A percentile compares a stretch with the other conserved stretches of the same genome.
Conservation (phyloP, 2,113 vertebrate species). For the Silurus glanis region DNA sequence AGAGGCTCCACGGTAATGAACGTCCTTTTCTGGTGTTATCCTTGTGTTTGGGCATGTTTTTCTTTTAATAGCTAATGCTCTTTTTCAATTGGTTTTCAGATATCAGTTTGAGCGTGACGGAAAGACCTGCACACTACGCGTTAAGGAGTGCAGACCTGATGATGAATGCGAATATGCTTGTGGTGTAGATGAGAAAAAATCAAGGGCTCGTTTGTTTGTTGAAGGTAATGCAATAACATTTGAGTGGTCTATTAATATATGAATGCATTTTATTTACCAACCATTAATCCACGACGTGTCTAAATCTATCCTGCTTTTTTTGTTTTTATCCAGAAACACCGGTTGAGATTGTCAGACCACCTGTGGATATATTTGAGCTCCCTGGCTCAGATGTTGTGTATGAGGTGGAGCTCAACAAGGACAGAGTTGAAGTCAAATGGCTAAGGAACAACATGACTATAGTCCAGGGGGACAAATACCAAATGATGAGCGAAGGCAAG, state of each 20-base stretch:
- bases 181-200: constrained; percentile 90
- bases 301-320: background rate
- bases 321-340: constrained; percentile 81
- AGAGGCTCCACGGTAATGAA: constrained; percentile 89
- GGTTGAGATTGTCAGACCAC: constrained; percentile 93
- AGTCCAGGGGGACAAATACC: constrained; percentile 95
- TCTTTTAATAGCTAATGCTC: constrained; percentile 18
- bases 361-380: constrained; percentile 85
- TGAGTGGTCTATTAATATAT: background rate
- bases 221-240: constrained; percentile 76
- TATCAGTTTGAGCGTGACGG: constrained; percentile 92
- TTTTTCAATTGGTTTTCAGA: constrained; percentile 66
- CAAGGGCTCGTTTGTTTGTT: constrained; percentile 93
- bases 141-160: constrained; percentile 92
- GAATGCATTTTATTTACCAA: background rate
- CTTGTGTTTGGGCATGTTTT: background rate
- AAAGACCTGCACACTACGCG: constrained; percentile 81
- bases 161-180: constrained; percentile 98
- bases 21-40: background rate
- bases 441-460: constrained; percentile 96
- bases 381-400: constrained; percentile 90
- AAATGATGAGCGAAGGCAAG: constrained; percentile 99
- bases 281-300: background rate
- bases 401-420: constrained; percentile 94
- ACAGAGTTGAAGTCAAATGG: constrained; percentile 95